Conservation (phyloP, 2,113 vertebrate species). For the Ciconia stormi region DNA sequence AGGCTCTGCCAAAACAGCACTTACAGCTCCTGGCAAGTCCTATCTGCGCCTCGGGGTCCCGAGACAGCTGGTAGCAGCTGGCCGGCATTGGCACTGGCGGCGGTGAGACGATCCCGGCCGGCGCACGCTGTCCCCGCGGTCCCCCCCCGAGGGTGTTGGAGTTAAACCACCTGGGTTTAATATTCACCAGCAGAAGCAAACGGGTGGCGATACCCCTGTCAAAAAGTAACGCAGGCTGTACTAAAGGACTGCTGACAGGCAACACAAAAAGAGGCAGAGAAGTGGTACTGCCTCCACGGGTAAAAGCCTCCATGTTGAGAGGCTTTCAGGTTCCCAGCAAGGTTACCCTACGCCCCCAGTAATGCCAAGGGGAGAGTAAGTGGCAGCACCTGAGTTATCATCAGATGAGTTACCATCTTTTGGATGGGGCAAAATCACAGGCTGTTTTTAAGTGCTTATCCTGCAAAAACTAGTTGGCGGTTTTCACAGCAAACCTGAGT, state of each 20-base stretch:
- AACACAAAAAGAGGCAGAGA: neutral
- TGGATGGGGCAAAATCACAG: neutral
- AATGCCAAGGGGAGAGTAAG: neutral
- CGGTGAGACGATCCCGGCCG: neutral
- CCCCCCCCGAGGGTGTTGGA: neutral
- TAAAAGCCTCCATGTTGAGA: neutral
- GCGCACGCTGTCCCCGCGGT: accelerated
- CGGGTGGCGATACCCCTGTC: accelerated
- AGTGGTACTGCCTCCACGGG: accelerated
- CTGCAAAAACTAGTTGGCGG: neutral
- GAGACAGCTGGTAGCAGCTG: neutral
- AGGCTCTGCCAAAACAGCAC: neutral
- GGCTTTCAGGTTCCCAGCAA: neutral
- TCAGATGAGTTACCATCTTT: neutral
- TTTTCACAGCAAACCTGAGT: neutral
- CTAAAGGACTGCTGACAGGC: neutral
- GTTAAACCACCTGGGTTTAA: neutral
- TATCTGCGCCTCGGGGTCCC: neutral
- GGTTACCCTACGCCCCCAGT: accelerated
- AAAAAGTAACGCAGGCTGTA: neutral
- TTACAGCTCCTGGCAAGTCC: neutral
- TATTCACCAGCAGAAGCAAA: neutral
- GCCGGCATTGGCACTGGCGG: accelerated
- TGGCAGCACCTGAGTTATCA: neutral
- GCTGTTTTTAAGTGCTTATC: neutral